Conservation (phyloP, 2,888 invertebrate genomes). For the Epirrhoe alternata region DNA sequence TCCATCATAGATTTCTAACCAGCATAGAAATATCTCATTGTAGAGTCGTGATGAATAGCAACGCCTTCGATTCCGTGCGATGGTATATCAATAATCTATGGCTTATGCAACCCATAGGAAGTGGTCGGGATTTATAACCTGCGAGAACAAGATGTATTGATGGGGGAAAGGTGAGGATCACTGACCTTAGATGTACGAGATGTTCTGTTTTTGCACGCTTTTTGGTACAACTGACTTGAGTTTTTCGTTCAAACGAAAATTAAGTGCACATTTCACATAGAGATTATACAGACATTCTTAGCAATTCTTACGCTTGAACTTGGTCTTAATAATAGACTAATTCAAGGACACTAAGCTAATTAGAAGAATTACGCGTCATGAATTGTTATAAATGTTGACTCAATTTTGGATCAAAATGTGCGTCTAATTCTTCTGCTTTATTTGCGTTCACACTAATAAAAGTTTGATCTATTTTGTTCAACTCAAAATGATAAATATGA, state of each 20-base stretch:
- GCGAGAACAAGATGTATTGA: conserved; percentile 33
- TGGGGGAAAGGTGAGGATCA: conserved; percentile 31
- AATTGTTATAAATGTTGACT: too few relatives aligned
- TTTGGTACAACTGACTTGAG: conserved; percentile 3
- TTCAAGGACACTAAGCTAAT: too few relatives aligned
- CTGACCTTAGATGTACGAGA: conserved; percentile 8
- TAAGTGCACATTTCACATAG: neutral
- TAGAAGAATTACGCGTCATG: too few relatives aligned
- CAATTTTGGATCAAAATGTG: too few relatives aligned
- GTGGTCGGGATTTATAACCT: conserved; percentile 31
- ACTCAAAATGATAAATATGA: neutral
- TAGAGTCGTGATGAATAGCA: conserved; percentile 45
- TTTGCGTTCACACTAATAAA: too few relatives aligned
- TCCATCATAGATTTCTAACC: neutral
- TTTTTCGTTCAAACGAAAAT: neutral
- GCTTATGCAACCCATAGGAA: conserved; percentile 36
- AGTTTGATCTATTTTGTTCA: too few relatives aligned
- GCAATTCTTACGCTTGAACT: too few relatives aligned
- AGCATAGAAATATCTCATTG: conserved; percentile 25
- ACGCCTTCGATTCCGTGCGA: conserved; percentile 28
- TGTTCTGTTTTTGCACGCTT: conserved; percentile 15
- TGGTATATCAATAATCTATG: conserved; percentile 36
- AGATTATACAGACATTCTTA: too few relatives aligned
- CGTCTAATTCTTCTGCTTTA: too few relatives aligned
- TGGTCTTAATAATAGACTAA: too few relatives aligned